Evolutionary conservation across 1,140 invertebrate genomes (phyloP).

Genomic region (Solenopsis invicta): DNA sequence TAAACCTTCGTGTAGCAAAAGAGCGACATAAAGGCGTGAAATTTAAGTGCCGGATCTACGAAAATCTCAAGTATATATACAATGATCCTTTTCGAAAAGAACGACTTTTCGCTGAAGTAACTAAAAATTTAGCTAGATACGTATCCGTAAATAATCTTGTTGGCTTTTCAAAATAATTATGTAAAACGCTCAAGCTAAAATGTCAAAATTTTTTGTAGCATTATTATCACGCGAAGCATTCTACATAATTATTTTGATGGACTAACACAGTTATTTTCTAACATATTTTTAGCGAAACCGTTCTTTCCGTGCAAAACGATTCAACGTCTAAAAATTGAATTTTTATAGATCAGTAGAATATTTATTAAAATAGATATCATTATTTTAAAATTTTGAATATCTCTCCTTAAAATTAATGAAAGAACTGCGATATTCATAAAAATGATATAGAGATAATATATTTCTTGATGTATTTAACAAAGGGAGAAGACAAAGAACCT

Average conservation of each 20-base stretch:
- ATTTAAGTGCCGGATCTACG: constrained; percentile 10
- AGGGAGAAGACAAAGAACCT: background rate
- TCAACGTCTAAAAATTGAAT: background rate
- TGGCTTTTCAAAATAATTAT: too few relatives aligned
- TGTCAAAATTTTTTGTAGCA: too few relatives aligned
- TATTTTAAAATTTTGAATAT: background rate
- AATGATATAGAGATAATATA: background rate
- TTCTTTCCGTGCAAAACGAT: background rate
- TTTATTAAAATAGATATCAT: constrained; percentile 9
- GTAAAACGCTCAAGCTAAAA: too few relatives aligned
- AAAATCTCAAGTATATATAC: background rate
- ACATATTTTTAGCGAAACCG: too few relatives aligned
- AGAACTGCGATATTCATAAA: constrained; percentile 1
- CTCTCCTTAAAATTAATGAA: background rate
- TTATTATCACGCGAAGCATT: too few relatives aligned
- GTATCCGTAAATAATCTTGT: too few relatives aligned
- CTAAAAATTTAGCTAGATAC: too few relatives aligned
- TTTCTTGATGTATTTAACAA: background rate
- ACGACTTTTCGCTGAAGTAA: too few relatives aligned
- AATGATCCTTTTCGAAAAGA: too few relatives aligned
- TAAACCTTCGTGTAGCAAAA: constrained; percentile 13
- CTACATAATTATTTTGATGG: too few relatives aligned
- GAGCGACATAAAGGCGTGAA: background rate
- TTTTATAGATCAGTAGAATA: background rate
- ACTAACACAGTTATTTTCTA: too few relatives aligned